Evolutionary conservation across 2,113 vertebrate species (phyloP), one percentile per base, ranked within the genome.

Genomic region (Struthio camelus): DNA sequence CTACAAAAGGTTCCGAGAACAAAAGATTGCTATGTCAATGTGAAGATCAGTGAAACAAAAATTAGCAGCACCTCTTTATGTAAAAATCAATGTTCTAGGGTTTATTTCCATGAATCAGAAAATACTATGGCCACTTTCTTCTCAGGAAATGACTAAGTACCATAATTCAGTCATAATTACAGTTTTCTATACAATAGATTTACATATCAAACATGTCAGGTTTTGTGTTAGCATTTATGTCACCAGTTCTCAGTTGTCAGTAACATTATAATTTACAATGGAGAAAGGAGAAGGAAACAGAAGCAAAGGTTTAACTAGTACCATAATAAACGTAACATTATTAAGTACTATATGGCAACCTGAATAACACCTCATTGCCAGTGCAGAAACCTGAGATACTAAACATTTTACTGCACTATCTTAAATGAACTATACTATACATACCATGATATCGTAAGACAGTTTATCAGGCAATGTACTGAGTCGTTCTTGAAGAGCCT

Each of bases 391-490:
- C 54, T 14, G 19, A 54, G 34, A 46, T 24, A 65, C 28, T 36
- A 25, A 54, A 67, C 69, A 23, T 38, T 34, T 59, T 9, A 91
- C 46, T 16, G 30, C 15, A 11, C 32, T 89, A 78, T 36, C 84
- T 32, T 32, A 38, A 66, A 77, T 85, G 59, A 89, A 76, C 51
- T 19, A 80, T 42, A 50, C 12, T 0, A 4, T 54, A 98, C 99
- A 70, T 98, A 99, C 99, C 99, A 99, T 99, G 96, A 99, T 91
- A 97, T 99, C 98, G 53, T 99, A 99, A 84, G 98, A 98, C 94
- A 98, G 96, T 61, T 98, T 99, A 89, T 99, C 98, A 36, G 99
- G 99, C 89, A 99, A 98, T 14, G 98, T 99, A 77, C 61, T 95
- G 53, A 99, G 99, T 20, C 98, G 97, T 75, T 99, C 98, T 97